Evolutionary conservation across 1,140 invertebrate genomes (phyloP).

Genomic region (Papilio dardanus): DNA sequence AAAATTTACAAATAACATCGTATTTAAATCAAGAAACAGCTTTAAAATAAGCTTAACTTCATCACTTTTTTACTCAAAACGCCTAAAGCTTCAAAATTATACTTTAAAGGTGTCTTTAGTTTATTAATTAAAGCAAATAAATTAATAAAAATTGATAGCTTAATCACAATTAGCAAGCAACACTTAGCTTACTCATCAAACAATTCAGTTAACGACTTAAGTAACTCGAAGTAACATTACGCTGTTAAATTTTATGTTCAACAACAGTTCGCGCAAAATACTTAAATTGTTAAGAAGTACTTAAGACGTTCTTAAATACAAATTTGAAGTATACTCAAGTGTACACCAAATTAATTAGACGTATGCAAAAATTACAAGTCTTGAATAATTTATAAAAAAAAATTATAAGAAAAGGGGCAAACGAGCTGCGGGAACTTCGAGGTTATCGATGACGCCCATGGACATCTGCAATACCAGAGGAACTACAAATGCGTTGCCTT

Average conservation of each 20-base stretch:
- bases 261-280: conserved; percentile 7
- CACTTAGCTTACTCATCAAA: conserved; percentile 11
- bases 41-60: too few species aligned
- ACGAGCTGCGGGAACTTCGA: too few species aligned
- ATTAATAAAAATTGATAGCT: conserved; percentile 8
- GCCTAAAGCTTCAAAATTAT: too few species aligned
- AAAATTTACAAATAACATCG: background rate
- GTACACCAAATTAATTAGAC: background rate
- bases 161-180: background rate
- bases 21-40: background rate
- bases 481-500: too few species aligned
- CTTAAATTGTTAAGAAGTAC: conserved; percentile 25
- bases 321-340: conserved; percentile 2
- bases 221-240: conserved; percentile 10
- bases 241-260: conserved; percentile 21
- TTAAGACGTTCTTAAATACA: conserved; percentile 7
- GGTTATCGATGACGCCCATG: too few species aligned
- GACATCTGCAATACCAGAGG: too few species aligned
- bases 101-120: background rate
- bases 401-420: too few species aligned
- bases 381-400: background rate
- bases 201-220: conserved; percentile 27
- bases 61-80: too few species aligned
- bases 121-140: background rate
- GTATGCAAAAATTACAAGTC: background rate